phyloP scores from a whole-genome alignment of 1,140 invertebrate species.

The Ptiloglossa arizonensis region DNA sequence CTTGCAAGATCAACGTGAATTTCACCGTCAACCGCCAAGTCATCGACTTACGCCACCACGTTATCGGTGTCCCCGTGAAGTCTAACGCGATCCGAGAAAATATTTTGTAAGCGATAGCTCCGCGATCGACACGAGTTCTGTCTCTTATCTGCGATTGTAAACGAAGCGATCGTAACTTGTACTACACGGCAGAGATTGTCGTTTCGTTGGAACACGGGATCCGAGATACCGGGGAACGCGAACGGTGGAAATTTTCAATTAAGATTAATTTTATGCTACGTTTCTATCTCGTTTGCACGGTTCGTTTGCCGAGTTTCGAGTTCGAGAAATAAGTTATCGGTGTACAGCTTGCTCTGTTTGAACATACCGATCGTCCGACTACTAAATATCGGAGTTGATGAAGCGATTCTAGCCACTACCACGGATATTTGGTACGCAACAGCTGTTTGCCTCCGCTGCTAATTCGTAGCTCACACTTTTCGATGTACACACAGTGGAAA shows the following conservation, averaged over 20 bases:
- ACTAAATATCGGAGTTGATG: background rate
- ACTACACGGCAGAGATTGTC: background rate
- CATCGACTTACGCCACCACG: background rate
- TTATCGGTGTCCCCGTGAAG: background rate
- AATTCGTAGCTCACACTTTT: slow-evolving; percentile 39
- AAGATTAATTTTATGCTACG: background rate
- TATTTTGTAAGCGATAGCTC: slow-evolving; percentile 16
- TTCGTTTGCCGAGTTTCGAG: background rate
- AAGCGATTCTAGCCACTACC: background rate
- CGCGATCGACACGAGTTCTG: slow-evolving; percentile 13
- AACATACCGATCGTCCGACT: background rate
- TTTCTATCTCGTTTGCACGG: background rate
- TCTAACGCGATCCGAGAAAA: background rate
- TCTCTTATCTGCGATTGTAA: slow-evolving; percentile 2
- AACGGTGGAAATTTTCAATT: background rate
- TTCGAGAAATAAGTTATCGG: background rate
- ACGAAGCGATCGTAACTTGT: background rate
- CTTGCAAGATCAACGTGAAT: background rate
- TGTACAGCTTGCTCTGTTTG: background rate
- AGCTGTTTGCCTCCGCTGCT: slow-evolving; percentile 31
- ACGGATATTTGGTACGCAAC: background rate
- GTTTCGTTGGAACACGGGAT: background rate
- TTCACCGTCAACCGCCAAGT: background rate
- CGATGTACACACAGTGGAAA: background rate
- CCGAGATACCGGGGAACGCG: no score